Percentiles rank a stretch among this genome's conserved stretches.
These are phyloP conservation scores for Schizopygopsis pylzovi DNA, from an alignment of 2,797 vertebrate genomes.

Conservation along the genomic window DNA sequence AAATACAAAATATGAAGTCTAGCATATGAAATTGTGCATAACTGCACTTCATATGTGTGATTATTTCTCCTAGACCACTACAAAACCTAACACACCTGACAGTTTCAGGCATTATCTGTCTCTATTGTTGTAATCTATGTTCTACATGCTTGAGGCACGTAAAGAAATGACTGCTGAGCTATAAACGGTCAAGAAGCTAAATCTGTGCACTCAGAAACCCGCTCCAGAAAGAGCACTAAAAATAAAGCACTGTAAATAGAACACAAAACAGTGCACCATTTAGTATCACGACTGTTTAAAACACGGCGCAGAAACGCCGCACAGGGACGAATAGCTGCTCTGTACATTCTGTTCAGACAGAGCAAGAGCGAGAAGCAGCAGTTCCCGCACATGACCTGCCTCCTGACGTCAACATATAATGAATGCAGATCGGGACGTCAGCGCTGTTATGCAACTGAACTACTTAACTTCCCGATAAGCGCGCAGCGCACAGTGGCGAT, in stretches of 20 bases:
- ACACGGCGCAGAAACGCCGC: background rate
- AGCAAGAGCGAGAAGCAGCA: background rate
- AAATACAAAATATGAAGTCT: background rate
- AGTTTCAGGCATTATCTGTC: background rate
- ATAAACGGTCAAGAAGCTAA: background rate
- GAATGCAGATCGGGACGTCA: constrained; percentile 30
- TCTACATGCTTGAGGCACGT: background rate
- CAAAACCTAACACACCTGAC: too few species aligned
- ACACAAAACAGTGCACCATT: background rate
- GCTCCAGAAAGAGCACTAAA: constrained; percentile 4
- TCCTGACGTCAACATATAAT: constrained; percentile 27
- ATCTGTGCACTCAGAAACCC: background rate
- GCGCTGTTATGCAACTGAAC: constrained; percentile 41
- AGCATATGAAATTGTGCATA: background rate
- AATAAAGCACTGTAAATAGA: constrained; percentile 19
- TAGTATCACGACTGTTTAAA: constrained; percentile 1
- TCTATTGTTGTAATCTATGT: background rate
- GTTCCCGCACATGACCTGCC: constrained; percentile 27
- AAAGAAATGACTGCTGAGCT: background rate
- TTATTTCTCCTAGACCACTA: background rate
- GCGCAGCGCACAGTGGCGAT: background rate
- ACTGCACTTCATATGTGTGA: background rate
- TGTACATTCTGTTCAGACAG: constrained; percentile 35
- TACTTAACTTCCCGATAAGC: background rate
- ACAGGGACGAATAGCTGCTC: background rate